Base-by-base conservation (phyloP, 2,888 invertebrate genomes). In the Nasonia oneida region DNA sequence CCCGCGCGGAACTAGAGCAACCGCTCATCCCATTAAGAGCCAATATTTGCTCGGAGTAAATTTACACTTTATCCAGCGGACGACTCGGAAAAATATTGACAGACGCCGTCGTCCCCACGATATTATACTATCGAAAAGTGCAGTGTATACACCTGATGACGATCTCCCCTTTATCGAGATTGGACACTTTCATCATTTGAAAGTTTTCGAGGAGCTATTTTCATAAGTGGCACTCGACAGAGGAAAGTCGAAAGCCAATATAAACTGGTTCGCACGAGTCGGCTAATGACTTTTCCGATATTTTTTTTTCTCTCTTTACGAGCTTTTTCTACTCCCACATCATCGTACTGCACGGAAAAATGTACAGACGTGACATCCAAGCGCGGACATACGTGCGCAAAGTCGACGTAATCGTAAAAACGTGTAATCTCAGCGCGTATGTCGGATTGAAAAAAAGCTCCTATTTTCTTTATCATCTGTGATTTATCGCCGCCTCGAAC, bases 111-210 rank as follows among this genome's bases (percentile, higher is more conserved):
- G 42, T 42, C 2, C 2, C 1, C 47, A 10, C 12, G 42, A 42
- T 8, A 6, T 10, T 42, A 42, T 42, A 47, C 37, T 12, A 47
- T 47, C 12, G 47, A 47, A 47, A 47, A 12, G 3, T 47, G 47
- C 47, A 47, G 47, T 47, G 12, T 12, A 2, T 47, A 42, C 42
- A 42, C 42, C 42, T 42, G 42, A 42, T 42, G 42, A 42, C 42
- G 8, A 42, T 0, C 42, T 42, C 0, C 29, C 5, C 10, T 29
- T 67, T 37, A n/a, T 39, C 39, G 18, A 42, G 23, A 64, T 37
- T 23, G 70, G 29, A 47, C 47, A 79, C 79, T 79, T 79, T 79
- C 78, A 78, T 79, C 78, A 78, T 78, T 78, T 47, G 78, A 67
- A 67, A 78, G 78, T 47, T 78, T 78, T 42, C 42, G 64, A 29